These are phyloP conservation scores for Bellardia bayeri DNA, from an alignment of 2,888 invertebrate genomes.

Conservation along the genomic window DNA sequence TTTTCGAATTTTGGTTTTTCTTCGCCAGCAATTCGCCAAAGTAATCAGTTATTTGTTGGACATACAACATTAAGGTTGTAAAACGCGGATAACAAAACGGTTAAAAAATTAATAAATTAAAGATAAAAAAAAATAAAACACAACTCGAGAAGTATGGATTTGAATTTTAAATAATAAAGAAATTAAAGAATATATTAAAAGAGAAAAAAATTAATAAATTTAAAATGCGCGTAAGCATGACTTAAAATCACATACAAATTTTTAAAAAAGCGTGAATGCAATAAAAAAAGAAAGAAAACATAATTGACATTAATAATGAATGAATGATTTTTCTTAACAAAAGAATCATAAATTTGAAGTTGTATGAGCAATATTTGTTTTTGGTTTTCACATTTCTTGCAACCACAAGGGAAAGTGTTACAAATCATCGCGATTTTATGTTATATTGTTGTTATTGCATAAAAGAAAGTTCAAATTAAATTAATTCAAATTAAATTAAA, in stretches of 20 bases:
- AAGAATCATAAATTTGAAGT: slow-evolving; percentile 46
- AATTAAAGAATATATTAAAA: slow-evolving; percentile 15
- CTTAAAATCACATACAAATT: slow-evolving; percentile 20
- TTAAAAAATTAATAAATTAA: slow-evolving; percentile 49
- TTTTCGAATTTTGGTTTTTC: slow-evolving; percentile 77
- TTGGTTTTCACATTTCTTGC: slow-evolving; percentile 16
- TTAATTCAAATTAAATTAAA: slow-evolving; percentile 4
- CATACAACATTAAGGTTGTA: slow-evolving; percentile 79
- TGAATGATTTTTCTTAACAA: slow-evolving; percentile 41
- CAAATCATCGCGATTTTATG: slow-evolving; percentile 40
- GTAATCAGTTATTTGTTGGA: slow-evolving; percentile 81
- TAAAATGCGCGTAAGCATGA: slow-evolving; percentile 47
- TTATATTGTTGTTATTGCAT: slow-evolving; percentile 7
- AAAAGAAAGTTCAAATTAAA: slow-evolving; percentile 63
- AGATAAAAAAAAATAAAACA: background rate
- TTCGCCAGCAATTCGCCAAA: slow-evolving; percentile 79
- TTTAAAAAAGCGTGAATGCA: slow-evolving; percentile 9
- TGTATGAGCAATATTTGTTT: background rate
- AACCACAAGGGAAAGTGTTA: slow-evolving; percentile 73
- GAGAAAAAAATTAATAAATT: background rate
- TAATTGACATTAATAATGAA: slow-evolving; percentile 42
- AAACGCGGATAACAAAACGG: slow-evolving; percentile 75
- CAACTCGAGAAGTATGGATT: background rate
- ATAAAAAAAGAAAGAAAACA: slow-evolving; percentile 36
- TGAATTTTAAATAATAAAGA: slow-evolving; percentile 26